Evolutionary conservation across 2,113 vertebrate genomes (phyloP).

Genomic region (Myanophis thanlyinensis): DNA sequence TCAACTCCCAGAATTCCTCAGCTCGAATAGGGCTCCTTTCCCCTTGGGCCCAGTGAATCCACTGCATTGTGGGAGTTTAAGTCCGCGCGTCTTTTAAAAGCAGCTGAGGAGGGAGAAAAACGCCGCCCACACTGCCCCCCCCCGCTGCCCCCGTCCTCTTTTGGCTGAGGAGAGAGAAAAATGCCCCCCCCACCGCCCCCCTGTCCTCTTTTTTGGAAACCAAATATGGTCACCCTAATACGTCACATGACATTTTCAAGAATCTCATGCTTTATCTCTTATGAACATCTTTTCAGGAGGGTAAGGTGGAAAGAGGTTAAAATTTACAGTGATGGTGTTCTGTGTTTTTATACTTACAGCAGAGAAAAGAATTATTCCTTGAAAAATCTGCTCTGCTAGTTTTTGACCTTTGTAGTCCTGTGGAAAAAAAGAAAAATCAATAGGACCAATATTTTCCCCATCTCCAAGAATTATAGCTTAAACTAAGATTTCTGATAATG

Average conservation of each 20-base stretch:
- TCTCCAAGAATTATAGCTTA: not conserved
- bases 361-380: constrained; percentile 92
- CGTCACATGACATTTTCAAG: not conserved
- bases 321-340: not conserved
- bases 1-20: too few relatives aligned
- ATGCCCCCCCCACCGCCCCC: too few relatives aligned
- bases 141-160: too few relatives aligned
- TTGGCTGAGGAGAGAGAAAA: too few relatives aligned
- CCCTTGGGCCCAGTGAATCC: too few relatives aligned
- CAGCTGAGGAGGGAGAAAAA: too few relatives aligned
- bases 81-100: too few relatives aligned
- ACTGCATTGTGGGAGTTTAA: too few relatives aligned
- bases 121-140: too few relatives aligned
- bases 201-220: too few relatives aligned
- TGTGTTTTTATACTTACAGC: constrained; percentile 79
- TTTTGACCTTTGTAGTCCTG: constrained; percentile 99
- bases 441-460: not conserved
- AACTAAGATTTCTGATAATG: not conserved
- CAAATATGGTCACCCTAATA: too few relatives aligned
- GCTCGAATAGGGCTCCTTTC: too few relatives aligned
- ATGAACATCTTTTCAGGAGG: not conserved
- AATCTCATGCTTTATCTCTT: not conserved
- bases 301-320: not conserved
- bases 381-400: constrained; percentile 96
- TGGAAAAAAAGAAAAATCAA: constrained; percentile 24